Evolutionary conservation across 2,113 vertebrate genomes (phyloP), one percentile per base, ranked within the genome.

Genomic region (Semnornis frantzii): DNA sequence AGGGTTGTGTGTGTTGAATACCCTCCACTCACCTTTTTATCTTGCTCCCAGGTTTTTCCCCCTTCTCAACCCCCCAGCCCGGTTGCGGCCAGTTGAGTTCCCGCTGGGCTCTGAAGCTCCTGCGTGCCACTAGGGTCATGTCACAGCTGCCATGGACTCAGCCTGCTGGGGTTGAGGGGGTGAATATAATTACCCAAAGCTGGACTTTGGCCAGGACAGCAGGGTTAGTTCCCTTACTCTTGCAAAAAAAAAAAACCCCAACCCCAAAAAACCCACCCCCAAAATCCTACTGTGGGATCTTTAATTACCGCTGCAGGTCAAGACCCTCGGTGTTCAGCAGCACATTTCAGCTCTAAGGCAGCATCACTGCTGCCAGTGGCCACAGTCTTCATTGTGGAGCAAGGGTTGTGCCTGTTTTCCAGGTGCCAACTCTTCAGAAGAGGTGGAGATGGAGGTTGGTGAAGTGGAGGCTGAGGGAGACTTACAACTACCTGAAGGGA

Each of bases 21-120:
- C 68, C 80, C 84, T 60, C 25, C 8, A 6, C 83, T 95, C 94
- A 65, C 81, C 92, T 95, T 83, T 92, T 46, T 42, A 66, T 81
- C 83, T 64, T 5, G 59, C 77, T 82, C 89, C 65, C 65, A 75
- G 78, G 74, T 85, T 70, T n/a, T n/a, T n/a, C n/a, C 76, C 78
- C 58, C 86, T 12, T 27, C 52, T 12, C 52, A 12, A 4, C 27
- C 28, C 55, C 27, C 8, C 13, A 63, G 28, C 55, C 13, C 11
- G 14, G 71, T 66, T 24, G 59, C 19, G 88, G 77, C 80, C 66
- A 37, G 87, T 72, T 59, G 1, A 63, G 82, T 33, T 71, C 89
- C 76, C 15, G 64, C 70, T 84, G 85, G 70, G 88, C 81, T 74
- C 75, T 8, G 33, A 21, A 87, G 85, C 90, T 31, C 82, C 92